A percentile compares a stretch with the other conserved stretches of the same genome.
These are phyloP conservation scores for Luidia sarsii DNA, from an alignment of 53 echinoderm and acorn worm species.

Conservation along the genomic window DNA sequence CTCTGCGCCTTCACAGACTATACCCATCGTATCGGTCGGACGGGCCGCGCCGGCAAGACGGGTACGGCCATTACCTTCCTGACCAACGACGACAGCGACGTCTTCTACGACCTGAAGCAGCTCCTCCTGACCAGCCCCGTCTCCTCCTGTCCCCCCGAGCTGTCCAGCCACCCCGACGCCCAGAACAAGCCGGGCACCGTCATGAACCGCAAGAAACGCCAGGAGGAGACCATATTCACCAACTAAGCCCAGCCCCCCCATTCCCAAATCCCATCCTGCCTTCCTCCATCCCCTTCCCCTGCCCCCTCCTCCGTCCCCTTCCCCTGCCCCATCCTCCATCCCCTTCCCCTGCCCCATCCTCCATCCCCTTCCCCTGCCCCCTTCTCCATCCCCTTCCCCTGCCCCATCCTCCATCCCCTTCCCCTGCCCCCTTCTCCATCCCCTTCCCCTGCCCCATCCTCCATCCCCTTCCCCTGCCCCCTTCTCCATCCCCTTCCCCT, in stretches of 20 bases:
- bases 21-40: conserved; percentile 99
- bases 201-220: conserved; percentile 75
- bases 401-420: too few species aligned
- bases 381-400: too few species aligned
- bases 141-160: conserved; percentile 88
- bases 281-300: too few species aligned
- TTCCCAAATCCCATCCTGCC: too few species aligned
- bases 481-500: too few species aligned
- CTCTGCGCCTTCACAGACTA: conserved; percentile 61
- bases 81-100: conserved; percentile 75
- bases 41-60: conserved; percentile 91
- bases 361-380: too few species aligned
- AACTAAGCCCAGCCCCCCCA: conserved; percentile 42
- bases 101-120: conserved; percentile 93
- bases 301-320: too few species aligned
- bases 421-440: too few species aligned
- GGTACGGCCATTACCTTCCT: conserved; percentile 93
- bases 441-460: too few species aligned
- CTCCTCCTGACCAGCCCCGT: conserved; percentile 66
- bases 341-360: too few species aligned
- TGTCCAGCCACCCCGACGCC: conserved; percentile 92
- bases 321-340: too few species aligned
- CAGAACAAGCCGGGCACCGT: conserved; percentile 96
- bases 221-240: conserved; percentile 92
- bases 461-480: too few species aligned